Base-by-base conservation (phyloP, 1,140 invertebrate species). In the Pachypsylla venusta region DNA sequence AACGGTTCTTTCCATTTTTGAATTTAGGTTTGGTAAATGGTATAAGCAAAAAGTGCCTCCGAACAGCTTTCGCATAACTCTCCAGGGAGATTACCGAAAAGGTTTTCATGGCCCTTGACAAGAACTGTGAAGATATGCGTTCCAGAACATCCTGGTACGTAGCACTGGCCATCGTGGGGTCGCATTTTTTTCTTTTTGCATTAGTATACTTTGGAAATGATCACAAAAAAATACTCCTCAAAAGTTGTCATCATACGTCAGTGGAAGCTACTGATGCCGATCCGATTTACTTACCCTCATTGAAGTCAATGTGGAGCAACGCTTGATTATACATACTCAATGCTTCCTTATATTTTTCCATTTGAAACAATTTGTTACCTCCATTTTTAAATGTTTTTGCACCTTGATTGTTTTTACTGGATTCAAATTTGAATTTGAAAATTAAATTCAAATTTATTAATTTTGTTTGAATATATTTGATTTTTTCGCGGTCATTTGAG, bases 301-400 rank as follows among this genome's bases (percentile, higher is more conserved):
- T 59, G 56, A 60, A 28, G 48, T 54, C 25, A 53, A 54, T 56
- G 28, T 53, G 55, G 26, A 53, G 19, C 42, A 82, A 78, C 60
- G 83, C 82, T 61, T 81, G 76, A 53, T 80, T 86, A 70, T 94
- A 95, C 3, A 78, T 71, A 22, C 80, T 71, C 63, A 90, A 71
- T 1, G 91, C 85, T 64, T 79, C 78, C n/a, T 71, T 62, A 74
- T 83, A 90, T 65, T 87, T 78, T 57, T 83, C 83, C 62, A 78
- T 79, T 64, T 84, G 81, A 64, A 92, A 93, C 24, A 77, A 80
- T 53, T 76, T 75, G 67, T 93, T 93, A 16, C 89, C 92, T 59
- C 79, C 73, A 54, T 82, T 77, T 70, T 93, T 88, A 2, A 82
- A 70, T 56, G 75, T 69, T 19, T 77, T 70, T 1, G 87, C 81